A percentile compares a stretch with the other conserved stretches of the same genome.
These are phyloP conservation scores for Numenius arquata DNA, from an alignment of 2,113 vertebrate species.

Conservation along the genomic window DNA sequence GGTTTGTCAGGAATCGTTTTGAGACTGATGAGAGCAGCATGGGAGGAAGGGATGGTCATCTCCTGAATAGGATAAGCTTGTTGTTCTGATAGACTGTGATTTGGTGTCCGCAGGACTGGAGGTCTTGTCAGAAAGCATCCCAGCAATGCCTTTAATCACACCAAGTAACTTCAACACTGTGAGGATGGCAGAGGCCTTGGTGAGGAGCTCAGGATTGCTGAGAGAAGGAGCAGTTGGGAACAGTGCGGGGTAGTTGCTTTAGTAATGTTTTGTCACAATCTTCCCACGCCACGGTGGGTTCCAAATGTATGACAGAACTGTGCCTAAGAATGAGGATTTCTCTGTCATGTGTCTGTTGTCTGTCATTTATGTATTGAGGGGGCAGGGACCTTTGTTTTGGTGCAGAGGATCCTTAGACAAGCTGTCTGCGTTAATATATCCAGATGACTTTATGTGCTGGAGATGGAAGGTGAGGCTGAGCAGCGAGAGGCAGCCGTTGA, in stretches of 20 bases:
- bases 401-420: not conserved
- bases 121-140: not conserved
- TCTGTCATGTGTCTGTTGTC: not conserved
- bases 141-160: too few relatives aligned
- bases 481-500: rapidly evolving
- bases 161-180: rapidly evolving
- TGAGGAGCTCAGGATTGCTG: rapidly evolving
- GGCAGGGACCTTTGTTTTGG: not conserved
- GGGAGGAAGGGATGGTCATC: not conserved
- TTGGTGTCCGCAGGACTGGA: not conserved
- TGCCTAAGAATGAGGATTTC: not conserved
- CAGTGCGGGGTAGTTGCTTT: rapidly evolving
- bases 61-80: not conserved
- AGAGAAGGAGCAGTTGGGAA: not conserved
- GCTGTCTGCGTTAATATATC: not conserved
- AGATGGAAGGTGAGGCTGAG: not conserved
- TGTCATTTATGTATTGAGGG: not conserved
- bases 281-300: rapidly evolving
- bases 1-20: not conserved
- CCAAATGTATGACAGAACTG: not conserved
- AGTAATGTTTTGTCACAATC: not conserved
- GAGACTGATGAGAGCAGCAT: not conserved
- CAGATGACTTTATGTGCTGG: not conserved
- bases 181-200: not conserved
- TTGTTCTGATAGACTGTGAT: not conserved